Percentiles rank a stretch among this genome's conserved stretches.
These are phyloP conservation scores for Elephas maximus DNA, from an alignment of 2,113 vertebrate genomes.

Conservation along the genomic window DNA sequence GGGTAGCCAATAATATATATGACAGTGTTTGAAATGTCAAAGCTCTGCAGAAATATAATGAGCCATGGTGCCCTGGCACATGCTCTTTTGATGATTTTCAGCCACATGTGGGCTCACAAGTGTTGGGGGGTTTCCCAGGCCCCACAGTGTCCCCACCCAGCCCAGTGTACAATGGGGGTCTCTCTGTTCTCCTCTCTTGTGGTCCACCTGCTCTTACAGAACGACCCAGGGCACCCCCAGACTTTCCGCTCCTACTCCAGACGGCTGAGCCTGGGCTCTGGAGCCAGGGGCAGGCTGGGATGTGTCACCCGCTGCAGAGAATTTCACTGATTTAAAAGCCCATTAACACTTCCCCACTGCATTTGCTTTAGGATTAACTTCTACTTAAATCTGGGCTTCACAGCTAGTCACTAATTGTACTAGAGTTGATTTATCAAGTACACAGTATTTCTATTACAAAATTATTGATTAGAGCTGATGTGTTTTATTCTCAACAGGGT, in stretches of 20 bases:
- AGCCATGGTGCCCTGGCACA: fast-evolving
- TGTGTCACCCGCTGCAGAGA: constrained; percentile 70
- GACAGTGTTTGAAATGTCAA: not conserved
- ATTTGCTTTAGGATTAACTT: constrained; percentile 85
- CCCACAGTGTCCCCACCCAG: not conserved
- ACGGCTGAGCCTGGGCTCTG: not conserved
- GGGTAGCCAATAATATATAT: not conserved
- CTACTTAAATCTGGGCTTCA: constrained; percentile 83
- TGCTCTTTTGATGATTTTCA: not conserved
- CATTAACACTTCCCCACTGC: constrained; percentile 81
- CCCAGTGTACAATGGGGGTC: not conserved
- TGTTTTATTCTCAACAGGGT: constrained; percentile 86
- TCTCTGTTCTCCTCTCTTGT: not conserved
- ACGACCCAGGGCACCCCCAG: not conserved
- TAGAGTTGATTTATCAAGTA: constrained; percentile 90
- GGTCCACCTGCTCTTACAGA: not conserved
- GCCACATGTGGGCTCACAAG: not conserved
- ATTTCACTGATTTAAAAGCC: constrained; percentile 90
- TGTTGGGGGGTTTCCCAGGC: not conserved
- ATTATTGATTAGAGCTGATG: constrained; percentile 89
- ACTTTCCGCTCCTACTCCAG: not conserved
- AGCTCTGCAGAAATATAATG: not conserved
- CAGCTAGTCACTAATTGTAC: constrained; percentile 88
- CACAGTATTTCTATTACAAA: constrained; percentile 87
- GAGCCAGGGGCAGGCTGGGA: not conserved